Base-by-base conservation (phyloP, 1,140 invertebrate genomes). In the Heliconius melpomene region DNA sequence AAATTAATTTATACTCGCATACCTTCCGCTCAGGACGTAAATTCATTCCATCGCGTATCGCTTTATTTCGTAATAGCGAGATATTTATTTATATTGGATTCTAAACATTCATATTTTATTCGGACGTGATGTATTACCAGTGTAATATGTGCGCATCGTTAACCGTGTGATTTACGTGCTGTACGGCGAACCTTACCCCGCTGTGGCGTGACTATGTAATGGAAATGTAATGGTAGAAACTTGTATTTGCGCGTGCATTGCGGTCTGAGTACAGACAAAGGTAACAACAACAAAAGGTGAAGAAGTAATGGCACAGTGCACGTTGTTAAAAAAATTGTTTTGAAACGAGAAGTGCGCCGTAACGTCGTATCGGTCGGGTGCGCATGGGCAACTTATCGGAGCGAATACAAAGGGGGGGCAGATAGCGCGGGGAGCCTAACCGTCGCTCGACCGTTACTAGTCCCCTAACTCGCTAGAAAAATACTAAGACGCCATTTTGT, bases 331-430 rank as follows among this genome's bases (percentile, higher is more conserved):
- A 91, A 88, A 85, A 70, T 83, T 90, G 88, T 93, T 93, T 92
- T 88, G 90, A 90, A 93, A 91, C 90, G 91, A 92, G 91, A 92
- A 91, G 88, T 87, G 88, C 84, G 88, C 83, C 87, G 85, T 86
- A 85, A 85, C 89, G 90, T 91, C 90, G 93, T 91, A 89, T 90
- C 93, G 93, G 86, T 94, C 91, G 89, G 93, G 90, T 94, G 93
- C 93, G 93, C 93, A 92, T 90, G 90, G 89, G 93, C 91, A 92
- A 93, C 89, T 94, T 94, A 94, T 94, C 93, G 93, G 93, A 94
- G 92, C 93, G 93, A 93, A 92, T 91, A 93, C 91, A 90, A 91
- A 92, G 90, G 91, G 32, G 29, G 91, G 91, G 91, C 90, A 93
- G 91, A 94, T 93, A 94, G 89, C 88, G 93, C 91, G 91, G 91